These are phyloP conservation scores for Aurelia coerulea DNA, from an alignment of 30 jellyfish, hydroid and myxozoan genomes.

Conservation along the genomic window DNA sequence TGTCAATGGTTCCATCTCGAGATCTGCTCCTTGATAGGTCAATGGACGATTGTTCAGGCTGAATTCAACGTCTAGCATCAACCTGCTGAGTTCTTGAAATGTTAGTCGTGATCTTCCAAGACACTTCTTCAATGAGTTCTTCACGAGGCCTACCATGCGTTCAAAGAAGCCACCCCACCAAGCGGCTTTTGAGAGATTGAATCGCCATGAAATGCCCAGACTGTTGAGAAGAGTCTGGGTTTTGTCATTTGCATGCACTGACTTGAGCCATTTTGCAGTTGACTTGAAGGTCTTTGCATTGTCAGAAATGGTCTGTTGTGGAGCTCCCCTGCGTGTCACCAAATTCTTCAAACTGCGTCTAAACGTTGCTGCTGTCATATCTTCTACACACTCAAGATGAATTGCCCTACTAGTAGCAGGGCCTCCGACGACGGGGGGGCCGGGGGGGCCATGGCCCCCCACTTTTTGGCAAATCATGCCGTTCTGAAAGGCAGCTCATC, in stretches of 20 bases:
- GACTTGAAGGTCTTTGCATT: constrained; percentile 59
- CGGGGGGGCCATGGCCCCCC: too few relatives aligned
- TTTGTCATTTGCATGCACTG: constrained; percentile 15
- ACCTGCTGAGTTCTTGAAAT: neutral
- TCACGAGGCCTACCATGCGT: constrained; percentile 51
- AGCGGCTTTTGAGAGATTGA: constrained; percentile 45
- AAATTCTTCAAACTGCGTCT: constrained; percentile 42
- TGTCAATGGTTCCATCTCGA: constrained; percentile 21
- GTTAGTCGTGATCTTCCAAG: constrained; percentile 12
- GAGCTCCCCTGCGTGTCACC: constrained; percentile 71
- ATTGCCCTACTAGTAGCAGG: constrained; percentile 59
- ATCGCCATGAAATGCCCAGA: constrained; percentile 34
- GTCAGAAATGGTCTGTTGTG: constrained; percentile 47
- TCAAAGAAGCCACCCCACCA: constrained; percentile 77
- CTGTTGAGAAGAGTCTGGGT: constrained; percentile 5
- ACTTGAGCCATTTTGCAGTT: constrained; percentile 52
- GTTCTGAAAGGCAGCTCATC: too few relatives aligned
- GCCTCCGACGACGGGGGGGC: too few relatives aligned
- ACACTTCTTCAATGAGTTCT: constrained; percentile 27
- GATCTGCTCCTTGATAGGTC: constrained; percentile 23
- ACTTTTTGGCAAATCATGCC: too few relatives aligned
- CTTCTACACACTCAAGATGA: constrained; percentile 40
- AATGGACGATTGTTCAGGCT: constrained; percentile 40
- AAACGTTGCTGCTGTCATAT: constrained; percentile 27
- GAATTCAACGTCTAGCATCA: constrained; percentile 2